Base-by-base conservation (phyloP, 2,888 invertebrate genomes). In the Pseudococcus longispinus region DNA sequence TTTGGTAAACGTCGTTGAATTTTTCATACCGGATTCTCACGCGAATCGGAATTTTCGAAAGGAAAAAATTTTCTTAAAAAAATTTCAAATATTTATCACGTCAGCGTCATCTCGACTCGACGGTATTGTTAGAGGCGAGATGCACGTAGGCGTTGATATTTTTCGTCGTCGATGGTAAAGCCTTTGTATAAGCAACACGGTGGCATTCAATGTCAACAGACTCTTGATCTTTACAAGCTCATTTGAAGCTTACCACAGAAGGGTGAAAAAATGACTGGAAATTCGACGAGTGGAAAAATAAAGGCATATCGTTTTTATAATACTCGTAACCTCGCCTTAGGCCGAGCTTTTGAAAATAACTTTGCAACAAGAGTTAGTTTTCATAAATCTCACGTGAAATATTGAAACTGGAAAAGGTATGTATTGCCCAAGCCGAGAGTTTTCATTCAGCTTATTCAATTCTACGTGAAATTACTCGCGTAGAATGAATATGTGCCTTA, bases 391-490 rank as follows among this genome's bases (percentile, higher is more conserved):
- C 4, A 32, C 23, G 15, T 60, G 2, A 8, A 23, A 11, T 60
- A 60, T 60, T 60, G 23, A 23, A 60, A 23, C 11, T 11, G 9
- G 23, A 60, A 29, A 29, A 29, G 20, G 60, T 60, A 70, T 9
- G 20, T 20, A 23, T 23, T 0, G 23, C 65, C n/a, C 1, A 6
- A 26, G 26, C 37, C 4, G 37, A 37, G 37, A 37, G 37, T 65
- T 70, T 13, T 26, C 70, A 70, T 70, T 70, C 70, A 29, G 29
- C 29, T 70, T 70, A 29, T 26, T 70, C 26, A 70, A 70, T 70
- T 70, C 70, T 29, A 29, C 70, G 70, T 70, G 70, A 70, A 70
- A 70, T 70, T 70, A 70, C 70, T 29, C 26, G 11, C 65, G 70
- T 18, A 29, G 15, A 70, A 26, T 26, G 29, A 29, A 29, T 70